phyloP scores from a whole-genome alignment of 2,797 vertebrate species.

The Carapus acus region DNA sequence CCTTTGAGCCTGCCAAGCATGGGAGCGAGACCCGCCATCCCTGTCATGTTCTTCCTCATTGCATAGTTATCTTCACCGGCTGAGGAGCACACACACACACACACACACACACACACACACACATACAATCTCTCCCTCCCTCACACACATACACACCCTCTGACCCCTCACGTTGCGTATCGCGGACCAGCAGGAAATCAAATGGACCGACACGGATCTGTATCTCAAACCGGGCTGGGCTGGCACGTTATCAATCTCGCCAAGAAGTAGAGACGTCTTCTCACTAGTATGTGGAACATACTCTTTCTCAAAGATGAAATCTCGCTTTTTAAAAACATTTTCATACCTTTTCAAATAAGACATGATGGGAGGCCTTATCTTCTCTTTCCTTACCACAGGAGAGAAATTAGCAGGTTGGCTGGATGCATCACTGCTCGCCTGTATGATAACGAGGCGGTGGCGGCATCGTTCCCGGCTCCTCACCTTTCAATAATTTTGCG shows the following conservation, averaged over 20 bases:
- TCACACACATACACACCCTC: too few species aligned
- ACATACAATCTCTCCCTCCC: too few species aligned
- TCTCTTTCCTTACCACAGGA: slow-evolving; percentile 59
- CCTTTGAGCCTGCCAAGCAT: slow-evolving; percentile 39
- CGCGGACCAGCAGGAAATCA: slow-evolving; percentile 41
- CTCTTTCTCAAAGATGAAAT: too few species aligned
- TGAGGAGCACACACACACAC: slow-evolving; percentile 30
- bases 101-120: too few species aligned
- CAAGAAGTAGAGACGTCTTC: too few species aligned
- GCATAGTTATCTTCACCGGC: slow-evolving; percentile 36
- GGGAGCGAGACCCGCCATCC: slow-evolving; percentile 55
- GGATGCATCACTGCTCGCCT: slow-evolving; percentile 28
- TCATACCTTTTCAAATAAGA: slow-evolving; percentile 42
- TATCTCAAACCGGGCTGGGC: slow-evolving; percentile 45
- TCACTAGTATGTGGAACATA: too few species aligned
- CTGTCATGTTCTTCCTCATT: slow-evolving; percentile 36
- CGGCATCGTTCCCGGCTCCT: slow-evolving; percentile 45
- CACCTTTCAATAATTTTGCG: slow-evolving; percentile 65
- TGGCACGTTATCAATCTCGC: too few species aligned
- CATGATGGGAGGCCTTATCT: slow-evolving; percentile 48
- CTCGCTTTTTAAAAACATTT: too few species aligned
- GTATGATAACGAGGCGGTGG: slow-evolving; percentile 52
- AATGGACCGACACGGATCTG: slow-evolving; percentile 34
- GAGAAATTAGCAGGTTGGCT: slow-evolving; percentile 36
- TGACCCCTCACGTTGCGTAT: slow-evolving; percentile 9